phyloP scores from a whole-genome alignment of 1,140 invertebrate species.

The Sycophaga agraensis region DNA sequence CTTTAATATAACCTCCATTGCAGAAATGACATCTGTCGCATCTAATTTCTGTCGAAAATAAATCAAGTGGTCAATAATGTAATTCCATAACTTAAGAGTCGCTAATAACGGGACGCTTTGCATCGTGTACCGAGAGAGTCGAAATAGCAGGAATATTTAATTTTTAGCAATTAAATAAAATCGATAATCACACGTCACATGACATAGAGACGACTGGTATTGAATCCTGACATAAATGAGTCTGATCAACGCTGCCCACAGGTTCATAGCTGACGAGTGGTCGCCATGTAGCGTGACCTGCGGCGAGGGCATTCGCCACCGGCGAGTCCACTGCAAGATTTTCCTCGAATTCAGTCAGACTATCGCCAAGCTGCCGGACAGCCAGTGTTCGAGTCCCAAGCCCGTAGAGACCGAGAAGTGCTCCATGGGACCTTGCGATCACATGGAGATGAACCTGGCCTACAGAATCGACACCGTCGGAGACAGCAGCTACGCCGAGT shows the following conservation, averaged over 20 bases:
- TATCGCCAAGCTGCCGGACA: conserved; percentile 81
- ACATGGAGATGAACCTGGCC: conserved; percentile 47
- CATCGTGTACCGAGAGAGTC: too few relatives aligned
- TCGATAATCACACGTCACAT: too few relatives aligned
- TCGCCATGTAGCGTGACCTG: conserved; percentile 86
- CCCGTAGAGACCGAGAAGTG: conserved; percentile 79
- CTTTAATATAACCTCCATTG: too few relatives aligned
- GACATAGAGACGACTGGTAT: too few relatives aligned
- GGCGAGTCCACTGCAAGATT: conserved; percentile 88
- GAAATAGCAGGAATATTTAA: too few relatives aligned
- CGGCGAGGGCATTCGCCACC: conserved; percentile 79
- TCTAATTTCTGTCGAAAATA: too few relatives aligned
- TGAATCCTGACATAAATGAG: too few relatives aligned
- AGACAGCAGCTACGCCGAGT: conserved; percentile 57
- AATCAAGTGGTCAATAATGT: too few relatives aligned
- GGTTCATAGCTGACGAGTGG: conserved; percentile 80
- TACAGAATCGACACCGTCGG: conserved; percentile 55
- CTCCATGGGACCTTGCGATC: conserved; percentile 69
- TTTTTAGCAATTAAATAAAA: too few relatives aligned
- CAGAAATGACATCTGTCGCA: too few relatives aligned
- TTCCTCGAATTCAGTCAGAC: conserved; percentile 88
- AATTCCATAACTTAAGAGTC: too few relatives aligned
- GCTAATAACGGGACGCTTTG: too few relatives aligned
- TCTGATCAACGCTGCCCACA: conserved; percentile 46
- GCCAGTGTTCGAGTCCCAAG: conserved; percentile 82